These are phyloP conservation scores for Rhea americana DNA, from an alignment of 2,113 vertebrate genomes.

Conservation along the genomic window DNA sequence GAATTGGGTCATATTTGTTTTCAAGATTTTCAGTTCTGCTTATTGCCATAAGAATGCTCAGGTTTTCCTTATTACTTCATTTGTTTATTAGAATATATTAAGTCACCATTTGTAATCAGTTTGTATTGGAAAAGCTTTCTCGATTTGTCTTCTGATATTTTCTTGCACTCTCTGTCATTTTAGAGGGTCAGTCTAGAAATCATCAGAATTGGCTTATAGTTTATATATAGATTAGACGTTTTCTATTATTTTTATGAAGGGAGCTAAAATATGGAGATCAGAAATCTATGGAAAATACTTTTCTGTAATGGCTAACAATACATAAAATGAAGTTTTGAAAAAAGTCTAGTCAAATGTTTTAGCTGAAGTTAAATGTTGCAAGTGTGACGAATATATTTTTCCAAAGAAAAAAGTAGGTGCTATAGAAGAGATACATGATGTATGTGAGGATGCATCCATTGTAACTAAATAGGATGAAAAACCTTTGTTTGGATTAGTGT, in stretches of 20 bases:
- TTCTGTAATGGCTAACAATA: neutral
- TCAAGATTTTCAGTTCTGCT: slow-evolving; percentile 24
- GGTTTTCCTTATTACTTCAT: neutral
- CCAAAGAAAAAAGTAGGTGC: neutral
- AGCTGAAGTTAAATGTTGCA: neutral
- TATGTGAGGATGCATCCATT: neutral
- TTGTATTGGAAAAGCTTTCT: neutral
- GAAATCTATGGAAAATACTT: neutral
- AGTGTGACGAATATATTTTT: neutral
- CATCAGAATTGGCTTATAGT: neutral
- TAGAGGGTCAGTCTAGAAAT: neutral
- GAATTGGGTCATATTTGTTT: slow-evolving; percentile 45
- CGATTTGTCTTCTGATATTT: neutral
- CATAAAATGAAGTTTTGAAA: neutral
- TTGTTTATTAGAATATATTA: neutral
- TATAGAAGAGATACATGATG: neutral
- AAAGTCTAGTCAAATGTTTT: neutral
- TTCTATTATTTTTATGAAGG: too few species aligned
- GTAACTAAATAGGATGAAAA: neutral
- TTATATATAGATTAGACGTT: neutral
- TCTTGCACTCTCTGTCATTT: neutral
- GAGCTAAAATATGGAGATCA: neutral
- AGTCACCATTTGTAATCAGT: neutral
- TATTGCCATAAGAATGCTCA: slow-evolving; percentile 2
- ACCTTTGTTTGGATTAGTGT: neutral